Evolutionary conservation across 2,888 invertebrate genomes (phyloP).

Genomic region (Salticus scenicus): DNA sequence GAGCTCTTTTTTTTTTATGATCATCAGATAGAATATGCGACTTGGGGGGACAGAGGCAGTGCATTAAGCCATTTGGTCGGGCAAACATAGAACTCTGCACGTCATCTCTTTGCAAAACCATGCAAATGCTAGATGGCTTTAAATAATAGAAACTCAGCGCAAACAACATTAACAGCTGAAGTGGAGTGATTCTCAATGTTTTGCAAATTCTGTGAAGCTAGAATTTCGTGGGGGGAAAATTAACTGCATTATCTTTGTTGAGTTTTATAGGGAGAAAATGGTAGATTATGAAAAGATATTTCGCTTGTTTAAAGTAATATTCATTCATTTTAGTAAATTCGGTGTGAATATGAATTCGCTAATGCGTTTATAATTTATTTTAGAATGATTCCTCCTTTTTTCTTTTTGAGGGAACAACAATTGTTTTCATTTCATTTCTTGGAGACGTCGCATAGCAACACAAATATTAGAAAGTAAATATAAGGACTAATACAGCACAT

Average conservation of each 20-base stretch:
- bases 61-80: slow-evolving; percentile 56
- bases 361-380: no score
- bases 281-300: no score
- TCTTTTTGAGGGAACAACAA: no score
- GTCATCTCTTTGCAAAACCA: neutral
- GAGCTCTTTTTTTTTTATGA: slow-evolving; percentile 16
- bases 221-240: neutral
- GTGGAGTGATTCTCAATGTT: neutral
- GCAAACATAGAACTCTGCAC: slow-evolving; percentile 25
- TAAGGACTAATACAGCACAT: no score
- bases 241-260: neutral
- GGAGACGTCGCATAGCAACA: no score
- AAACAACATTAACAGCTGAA: slow-evolving; percentile 12
- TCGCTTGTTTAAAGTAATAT: no score
- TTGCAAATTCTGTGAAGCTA: neutral
- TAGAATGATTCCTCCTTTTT: no score
- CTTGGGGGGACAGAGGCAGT: neutral
- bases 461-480: no score
- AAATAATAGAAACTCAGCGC: neutral
- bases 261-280: no score
- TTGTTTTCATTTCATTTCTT: no score
- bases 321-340: no score
- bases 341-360: no score
- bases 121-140: neutral
- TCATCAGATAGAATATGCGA: neutral